These are phyloP conservation scores for Ormyrus pomaceus DNA, from an alignment of 2,888 invertebrate genomes.

Conservation along the genomic window DNA sequence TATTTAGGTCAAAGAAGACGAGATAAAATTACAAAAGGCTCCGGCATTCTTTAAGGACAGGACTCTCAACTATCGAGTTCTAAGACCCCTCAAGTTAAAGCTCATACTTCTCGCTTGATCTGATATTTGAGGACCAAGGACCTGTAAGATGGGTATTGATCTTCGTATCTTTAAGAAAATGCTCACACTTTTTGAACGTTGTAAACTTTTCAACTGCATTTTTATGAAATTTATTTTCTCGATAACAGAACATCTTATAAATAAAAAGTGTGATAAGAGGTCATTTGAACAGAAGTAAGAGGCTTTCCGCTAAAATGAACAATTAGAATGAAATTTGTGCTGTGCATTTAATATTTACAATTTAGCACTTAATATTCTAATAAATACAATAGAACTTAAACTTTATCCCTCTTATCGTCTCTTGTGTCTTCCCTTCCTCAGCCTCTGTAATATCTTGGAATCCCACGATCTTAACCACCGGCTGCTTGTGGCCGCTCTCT, in stretches of 20 bases:
- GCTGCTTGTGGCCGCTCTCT: constrained; percentile 34
- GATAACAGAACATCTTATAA: no score
- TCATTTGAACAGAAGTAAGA: no score
- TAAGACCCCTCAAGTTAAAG: constrained; percentile 6
- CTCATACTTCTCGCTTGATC: constrained; percentile 5
- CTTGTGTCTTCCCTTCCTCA: not conserved
- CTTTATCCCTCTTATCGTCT: not conserved
- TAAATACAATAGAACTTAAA: constrained; percentile 15
- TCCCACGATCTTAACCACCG: constrained; percentile 35
- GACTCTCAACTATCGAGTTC: constrained; percentile 20
- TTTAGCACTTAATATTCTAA: not conserved
- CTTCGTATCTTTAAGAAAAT: no score
- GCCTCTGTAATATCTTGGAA: constrained; percentile 24
- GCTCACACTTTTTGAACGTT: no score
- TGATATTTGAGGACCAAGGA: constrained; percentile 1
- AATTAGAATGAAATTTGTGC: not conserved
- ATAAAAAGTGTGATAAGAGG: no score
- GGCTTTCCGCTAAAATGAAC: no score
- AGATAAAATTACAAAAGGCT: constrained; percentile 22
- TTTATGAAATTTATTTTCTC: no score
- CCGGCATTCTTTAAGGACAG: constrained; percentile 8
- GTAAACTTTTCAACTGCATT: no score
- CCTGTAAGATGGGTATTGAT: not conserved
- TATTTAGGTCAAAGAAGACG: not conserved
- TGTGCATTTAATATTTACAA: not conserved